Conservation (phyloP, 1,140 invertebrate genomes). For the Trichonephila clavipes region DNA sequence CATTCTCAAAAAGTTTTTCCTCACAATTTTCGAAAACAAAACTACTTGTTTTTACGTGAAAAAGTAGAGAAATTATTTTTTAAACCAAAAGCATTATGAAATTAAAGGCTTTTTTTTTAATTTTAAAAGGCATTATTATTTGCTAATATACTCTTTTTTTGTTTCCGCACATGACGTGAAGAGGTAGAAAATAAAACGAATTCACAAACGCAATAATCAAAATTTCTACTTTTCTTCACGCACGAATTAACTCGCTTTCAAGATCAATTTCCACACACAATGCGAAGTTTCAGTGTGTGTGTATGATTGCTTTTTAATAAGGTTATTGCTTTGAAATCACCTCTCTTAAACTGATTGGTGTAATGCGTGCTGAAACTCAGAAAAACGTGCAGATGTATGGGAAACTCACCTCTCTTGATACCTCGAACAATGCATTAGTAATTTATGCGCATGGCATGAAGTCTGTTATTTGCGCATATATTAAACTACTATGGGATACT, state of each 20-base stretch:
- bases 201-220: not conserved
- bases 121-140: not conserved
- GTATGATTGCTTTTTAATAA: not conserved
- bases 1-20: too few relatives aligned
- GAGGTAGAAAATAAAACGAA: not conserved
- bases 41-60: too few relatives aligned
- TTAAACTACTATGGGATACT: too few relatives aligned
- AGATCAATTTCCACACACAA: conserved; percentile 23
- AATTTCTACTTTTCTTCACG: not conserved
- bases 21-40: too few relatives aligned
- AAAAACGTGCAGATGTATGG: not conserved
- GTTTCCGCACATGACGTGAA: not conserved
- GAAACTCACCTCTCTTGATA: too few relatives aligned
- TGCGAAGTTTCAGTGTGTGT: not conserved
- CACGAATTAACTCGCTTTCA: not conserved
- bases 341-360: not conserved
- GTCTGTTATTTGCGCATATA: too few relatives aligned
- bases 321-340: not conserved
- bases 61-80: too few relatives aligned
- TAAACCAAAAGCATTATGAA: too few relatives aligned
- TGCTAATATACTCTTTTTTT: not conserved
- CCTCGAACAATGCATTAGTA: too few relatives aligned
- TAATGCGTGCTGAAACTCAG: not conserved
- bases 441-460: too few relatives aligned
- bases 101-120: not conserved